phyloP scores from a whole-genome alignment of 1,140 invertebrate species.

The Ceratoteleas bidentatus region DNA sequence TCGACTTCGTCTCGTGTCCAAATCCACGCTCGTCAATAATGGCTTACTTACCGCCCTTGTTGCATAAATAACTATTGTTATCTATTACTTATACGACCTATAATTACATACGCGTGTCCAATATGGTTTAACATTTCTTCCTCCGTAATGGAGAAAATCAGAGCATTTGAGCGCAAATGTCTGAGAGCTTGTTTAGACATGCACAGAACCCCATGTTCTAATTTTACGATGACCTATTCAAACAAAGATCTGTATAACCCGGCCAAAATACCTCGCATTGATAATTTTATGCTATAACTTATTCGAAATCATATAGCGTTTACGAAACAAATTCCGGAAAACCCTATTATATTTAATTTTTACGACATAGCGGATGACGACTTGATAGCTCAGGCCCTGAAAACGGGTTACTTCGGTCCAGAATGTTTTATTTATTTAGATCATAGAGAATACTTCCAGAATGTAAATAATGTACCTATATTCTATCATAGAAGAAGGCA shows the following conservation, averaged over 20 bases:
- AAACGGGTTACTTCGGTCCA: too few species aligned
- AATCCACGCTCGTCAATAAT: too few species aligned
- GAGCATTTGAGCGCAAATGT: constrained; percentile 56
- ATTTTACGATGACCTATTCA: constrained; percentile 32
- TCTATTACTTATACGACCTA: constrained; percentile 51
- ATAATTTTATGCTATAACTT: constrained; percentile 58
- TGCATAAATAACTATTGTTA: too few species aligned
- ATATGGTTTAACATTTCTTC: constrained; percentile 61
- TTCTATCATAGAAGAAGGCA: not conserved
- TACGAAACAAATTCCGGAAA: constrained; percentile 5
- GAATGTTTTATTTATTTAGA: too few species aligned
- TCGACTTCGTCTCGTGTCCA: not conserved
- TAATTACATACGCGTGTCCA: constrained; percentile 59
- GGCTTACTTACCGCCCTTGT: too few species aligned
- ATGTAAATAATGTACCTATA: not conserved
- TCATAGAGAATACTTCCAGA: too few species aligned
- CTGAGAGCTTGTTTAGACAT: constrained; percentile 52
- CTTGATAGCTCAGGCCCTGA: not conserved
- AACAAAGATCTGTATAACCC: constrained; percentile 51
- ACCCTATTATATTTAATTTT: constrained; percentile 10
- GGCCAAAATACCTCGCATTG: constrained; percentile 58
- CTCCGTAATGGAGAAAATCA: constrained; percentile 54
- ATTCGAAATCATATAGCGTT: constrained; percentile 31
- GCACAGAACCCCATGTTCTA: constrained; percentile 29
- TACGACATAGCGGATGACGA: not conserved